These are phyloP conservation scores for Lycopodina hypogea DNA, from an alignment of 37 sponge, comb jelly and placozoan species.

Conservation along the genomic window DNA sequence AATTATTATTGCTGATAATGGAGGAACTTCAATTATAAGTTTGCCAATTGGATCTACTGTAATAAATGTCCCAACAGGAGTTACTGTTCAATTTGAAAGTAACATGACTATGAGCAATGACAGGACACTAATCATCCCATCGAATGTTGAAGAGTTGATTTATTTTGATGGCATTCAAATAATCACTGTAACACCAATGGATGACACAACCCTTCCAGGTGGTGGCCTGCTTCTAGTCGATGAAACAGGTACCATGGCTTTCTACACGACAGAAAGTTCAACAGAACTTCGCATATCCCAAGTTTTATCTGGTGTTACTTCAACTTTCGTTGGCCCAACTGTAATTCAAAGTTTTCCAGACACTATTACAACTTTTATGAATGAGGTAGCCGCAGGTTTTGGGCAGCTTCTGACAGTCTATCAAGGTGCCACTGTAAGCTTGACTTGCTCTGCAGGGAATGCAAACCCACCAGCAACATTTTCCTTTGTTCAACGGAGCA, in stretches of 20 bases:
- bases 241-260: neutral
- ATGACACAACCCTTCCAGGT: neutral
- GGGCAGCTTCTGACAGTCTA: constrained; percentile 18
- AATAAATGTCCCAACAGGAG: neutral
- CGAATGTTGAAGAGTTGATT: neutral
- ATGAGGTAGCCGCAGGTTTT: neutral
- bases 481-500: neutral
- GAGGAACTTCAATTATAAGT: neutral
- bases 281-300: neutral
- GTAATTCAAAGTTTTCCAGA: neutral
- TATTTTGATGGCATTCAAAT: neutral
- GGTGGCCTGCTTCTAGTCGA: constrained; percentile 2
- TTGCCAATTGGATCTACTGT: neutral
- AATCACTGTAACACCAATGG: neutral
- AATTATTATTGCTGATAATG: too few relatives aligned
- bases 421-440: constrained; percentile 16
- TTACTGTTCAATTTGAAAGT: neutral
- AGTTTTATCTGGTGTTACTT: neutral
- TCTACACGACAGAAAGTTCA: neutral
- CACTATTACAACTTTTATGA: neutral
- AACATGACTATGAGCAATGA: neutral
- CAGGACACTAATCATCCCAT: neutral
- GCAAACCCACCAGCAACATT: neutral
- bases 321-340: neutral
- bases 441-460: neutral